Base-by-base conservation (phyloP, 2,797 vertebrate genomes). In the Jordanella pulchra region DNA sequence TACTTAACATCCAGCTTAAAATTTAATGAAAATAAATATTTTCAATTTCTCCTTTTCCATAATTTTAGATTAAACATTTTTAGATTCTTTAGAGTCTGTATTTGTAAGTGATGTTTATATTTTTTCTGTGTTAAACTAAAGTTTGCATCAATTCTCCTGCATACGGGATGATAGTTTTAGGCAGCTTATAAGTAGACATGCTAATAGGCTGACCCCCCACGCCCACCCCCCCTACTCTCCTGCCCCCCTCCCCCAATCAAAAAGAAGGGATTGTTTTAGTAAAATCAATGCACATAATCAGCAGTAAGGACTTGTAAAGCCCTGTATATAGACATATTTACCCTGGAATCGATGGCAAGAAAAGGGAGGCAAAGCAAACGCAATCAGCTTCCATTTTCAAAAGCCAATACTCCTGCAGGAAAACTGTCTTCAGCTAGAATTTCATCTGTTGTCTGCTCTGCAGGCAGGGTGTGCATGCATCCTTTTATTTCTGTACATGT, bases 331-430 rank as follows among this genome's bases (percentile, higher is more conserved):
- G 85, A 88, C 72, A 79, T 86, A 85, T 88, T 92, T 80, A 89
- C 90, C 82, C 83, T 76, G 51, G 73, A 91, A 91, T 91, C 87
- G 53, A 92, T 87, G 89, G 84, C 84, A 82, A 80, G 82, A 65
- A 84, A 63, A 81, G 79, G 74, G 83, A 89, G 79, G 89, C 81
- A 78, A 78, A 76, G 83, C 80, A 89, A 87, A 87, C 39, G 84
- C 88, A 91, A 92, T 91, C 90, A 92, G 87, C 82, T 77, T 84
- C 83, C 73, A 81, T 90, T 88, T 85, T 87, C 83, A 69, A 84
- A 85, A 89, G 89, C 90, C 87, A 86, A 89, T 89, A 89, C 82
- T 91, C 89, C 89, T 89, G 87, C 88, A 86, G 87, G 88, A 87
- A 84, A 74, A 67, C 84, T 81, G 82, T 89, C 86, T 88, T 90